Base-by-base conservation (phyloP, 2,888 invertebrate genomes). In the Bursaphelenchus okinawaensis region DNA sequence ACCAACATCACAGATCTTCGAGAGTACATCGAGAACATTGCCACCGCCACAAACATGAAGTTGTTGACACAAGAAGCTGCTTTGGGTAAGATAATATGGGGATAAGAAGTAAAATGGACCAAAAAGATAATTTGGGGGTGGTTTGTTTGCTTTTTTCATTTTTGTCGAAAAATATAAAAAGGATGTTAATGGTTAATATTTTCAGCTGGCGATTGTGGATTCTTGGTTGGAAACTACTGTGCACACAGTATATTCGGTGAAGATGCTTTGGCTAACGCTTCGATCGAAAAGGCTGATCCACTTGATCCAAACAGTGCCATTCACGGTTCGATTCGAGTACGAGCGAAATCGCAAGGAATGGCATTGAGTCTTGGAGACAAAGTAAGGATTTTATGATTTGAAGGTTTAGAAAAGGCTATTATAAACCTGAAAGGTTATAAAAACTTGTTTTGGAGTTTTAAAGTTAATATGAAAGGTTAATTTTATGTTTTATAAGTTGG, bases 281-380 rank as follows among this genome's bases (percentile, higher is more conserved):
- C 94, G 85, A 93, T 99, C 80, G 98, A 99, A 86, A 92, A 92
- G 80, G 83, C 84, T 20, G 73, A 81, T 1, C 83, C 83, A 27
- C 74, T 83, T 62, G 84, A 71, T 69, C 77, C 80, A 7, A 88
- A 89, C 78, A 90, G 92, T 52, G 89, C 93, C 61, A 95, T 98
- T 19, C 90, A 90, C 19, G 98, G 98, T 0, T 96, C 98, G 84
- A 94, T 99, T 83, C 88, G 98, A 75, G 96, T 98, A 77, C 87
- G 98, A 70, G 96, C 98, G 67, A 99, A 98, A 87, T 95, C 93
- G 83, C 96, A 96, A 89, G 98, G 98, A 68, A 98, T 98, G 96
- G 98, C 98, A 4, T 86, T 98, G 22, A 93, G 94, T 81, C 88
- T 98, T 78, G 98, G 98, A 52, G 98, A 98, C 84, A 96, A 98